Evolutionary conservation across 2,888 invertebrate genomes (phyloP), one percentile per base, ranked within the genome.

Genomic region (Alviniconcha strummeri): DNA sequence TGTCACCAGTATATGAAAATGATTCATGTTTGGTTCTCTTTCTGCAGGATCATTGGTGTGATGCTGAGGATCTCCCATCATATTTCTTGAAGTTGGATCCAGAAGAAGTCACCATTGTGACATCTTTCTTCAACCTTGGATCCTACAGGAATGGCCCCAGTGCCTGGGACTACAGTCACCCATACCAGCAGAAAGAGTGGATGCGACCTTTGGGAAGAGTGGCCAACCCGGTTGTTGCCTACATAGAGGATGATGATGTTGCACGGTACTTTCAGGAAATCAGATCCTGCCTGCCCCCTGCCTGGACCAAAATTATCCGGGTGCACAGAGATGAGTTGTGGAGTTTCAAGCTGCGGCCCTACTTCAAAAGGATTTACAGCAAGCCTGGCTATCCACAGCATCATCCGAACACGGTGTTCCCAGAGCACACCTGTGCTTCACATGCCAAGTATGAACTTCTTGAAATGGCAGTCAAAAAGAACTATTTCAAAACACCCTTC

Each of bases 381-480:
- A 81, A 85, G 36, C 84, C 86, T n/a, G 82, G 76, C 4, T 88
- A 88, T 82, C 87, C 88, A 56, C 85, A 86, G 52, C 81, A 85
- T 69, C 55, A 85, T 55, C 88, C 88, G 36, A 87, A 87, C 81
- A 88, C 87, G 15, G 84, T 86, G 8, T 84, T 74, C 78, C 80
- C 88, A 17, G 86, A 86, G 72, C 87, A 87, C 69, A 79, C 87
- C 55, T 86, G 87, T 84, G 86, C 85, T 15, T 87, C 84, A 74
- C 86, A 87, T 84, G 87, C 88, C 7, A 88, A 88, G 57, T 88
- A 87, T 77, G 88, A 87, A 78, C 84, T 87, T 8, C 72, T 88
- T 64, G 81, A 84, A 64, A 69, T 15, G 19, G 83, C 86, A 4
- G 69, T 80, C 4, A 69, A 83, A 8, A 72, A 67, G 13, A 85